Evolutionary conservation across 35 echinoderm and acorn worm species (phyloP), one percentile per base, ranked within the genome.

Genomic region (Antedon bifida): DNA sequence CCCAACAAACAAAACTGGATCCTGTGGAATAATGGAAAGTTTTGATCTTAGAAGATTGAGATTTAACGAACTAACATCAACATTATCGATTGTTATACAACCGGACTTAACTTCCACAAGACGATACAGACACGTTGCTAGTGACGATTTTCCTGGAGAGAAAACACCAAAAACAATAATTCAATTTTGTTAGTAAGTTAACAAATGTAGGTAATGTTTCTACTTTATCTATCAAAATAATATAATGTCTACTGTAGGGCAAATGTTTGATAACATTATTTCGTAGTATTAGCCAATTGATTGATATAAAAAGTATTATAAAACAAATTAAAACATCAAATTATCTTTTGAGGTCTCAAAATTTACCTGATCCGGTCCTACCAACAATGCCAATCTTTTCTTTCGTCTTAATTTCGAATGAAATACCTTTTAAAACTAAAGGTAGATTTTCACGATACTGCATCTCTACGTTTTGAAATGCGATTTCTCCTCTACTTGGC

Each of bases 11-110:
- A 94, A 76, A 0, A 94, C 91, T 21, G 91, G 91, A 36, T 94
- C 91, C 77, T 94, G 91, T 46, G 91, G 91, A 39, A 94, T 94
- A 77, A 94, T 94, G 33, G 91, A 86, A 12, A 94, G 85, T 74
- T 94, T 94, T 29, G 91, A 90, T 29, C 91, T 78, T 0, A 94
- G 84, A 31, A 87, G 85, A 32, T 86, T 39, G 1, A 94, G 84
- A n/a, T 88, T 88, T 11, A 94, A 84, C 28, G 83, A 73, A 46
- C 75, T 75, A 38, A 87, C 90, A 77, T 89, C 78, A 30, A 84
- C 36, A 29, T 82, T 81, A 55, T 94, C 91, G 14, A 94, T 90
- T 23, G 74, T 46, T n/a, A 94, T 94, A 39, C 75, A 81, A 30
- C 91, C 91, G 4, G 42, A 34, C 0, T 73, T 35, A 31, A 36